Percentiles rank a stretch among this genome's conserved stretches.
phyloP scores from a whole-genome alignment of 2,888 invertebrate genomes.

The Heteromyza rotundicornis region DNA sequence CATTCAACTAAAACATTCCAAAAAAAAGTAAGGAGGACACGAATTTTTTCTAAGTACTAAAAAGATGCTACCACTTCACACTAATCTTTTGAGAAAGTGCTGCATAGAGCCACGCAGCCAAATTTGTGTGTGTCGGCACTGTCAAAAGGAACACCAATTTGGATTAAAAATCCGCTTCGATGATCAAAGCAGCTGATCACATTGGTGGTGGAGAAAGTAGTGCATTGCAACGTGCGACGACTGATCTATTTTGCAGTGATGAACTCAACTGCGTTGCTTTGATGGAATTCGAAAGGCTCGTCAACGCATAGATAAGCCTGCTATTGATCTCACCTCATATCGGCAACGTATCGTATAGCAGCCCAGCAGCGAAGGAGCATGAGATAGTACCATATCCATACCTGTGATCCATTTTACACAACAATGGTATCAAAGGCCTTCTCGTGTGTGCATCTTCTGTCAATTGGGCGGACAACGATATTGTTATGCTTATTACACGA shows the following conservation, averaged over 20 bases:
- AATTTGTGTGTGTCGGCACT: conserved; percentile 29
- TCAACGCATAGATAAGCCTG: conserved; percentile 48
- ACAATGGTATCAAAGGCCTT: conserved; percentile 18
- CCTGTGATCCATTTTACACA: conserved; percentile 50
- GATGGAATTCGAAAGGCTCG: conserved; percentile 30
- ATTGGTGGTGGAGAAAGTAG: conserved; percentile 36
- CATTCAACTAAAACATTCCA: background rate
- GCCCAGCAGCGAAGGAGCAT: background rate
- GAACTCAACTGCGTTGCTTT: conserved; percentile 18
- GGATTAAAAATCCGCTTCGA: conserved; percentile 58
- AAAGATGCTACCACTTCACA: conserved; percentile 54
- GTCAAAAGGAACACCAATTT: conserved; percentile 46
- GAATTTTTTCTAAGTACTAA: background rate
- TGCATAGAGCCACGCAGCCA: conserved; percentile 22
- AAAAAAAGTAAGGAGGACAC: conserved; percentile 8
- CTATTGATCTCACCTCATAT: conserved; percentile 56
- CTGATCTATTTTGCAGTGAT: conserved; percentile 40
- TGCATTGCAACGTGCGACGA: no score
- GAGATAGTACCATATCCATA: conserved; percentile 26
- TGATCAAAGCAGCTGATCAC: conserved; percentile 51
- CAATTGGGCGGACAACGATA: conserved; percentile 57
- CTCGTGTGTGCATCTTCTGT: conserved; percentile 32
- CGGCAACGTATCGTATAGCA: background rate
- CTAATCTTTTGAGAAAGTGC: conserved; percentile 53
- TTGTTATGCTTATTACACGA: conserved; percentile 59